phyloP scores from a whole-genome alignment of 2,888 invertebrate genomes.

The Mimachlamys varia region DNA sequence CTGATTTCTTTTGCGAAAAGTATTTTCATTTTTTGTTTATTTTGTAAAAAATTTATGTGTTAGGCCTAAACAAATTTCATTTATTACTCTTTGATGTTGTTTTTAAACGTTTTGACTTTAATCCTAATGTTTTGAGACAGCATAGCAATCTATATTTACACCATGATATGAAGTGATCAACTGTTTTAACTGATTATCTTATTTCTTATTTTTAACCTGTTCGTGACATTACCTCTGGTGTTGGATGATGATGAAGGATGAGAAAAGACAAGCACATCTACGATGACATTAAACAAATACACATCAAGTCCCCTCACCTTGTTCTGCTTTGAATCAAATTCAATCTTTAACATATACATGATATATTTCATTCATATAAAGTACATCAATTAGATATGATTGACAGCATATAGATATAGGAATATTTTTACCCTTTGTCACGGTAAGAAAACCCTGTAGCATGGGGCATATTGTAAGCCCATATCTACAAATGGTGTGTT shows the following conservation, averaged over 20 bases:
- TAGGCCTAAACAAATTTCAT: not conserved
- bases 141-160: not conserved
- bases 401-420: not conserved
- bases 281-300: not conserved
- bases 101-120: not conserved
- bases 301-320: not conserved
- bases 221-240: not conserved
- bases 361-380: not conserved
- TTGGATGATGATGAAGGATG: not conserved
- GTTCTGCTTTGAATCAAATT: slow-evolving; percentile 28
- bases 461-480: not conserved
- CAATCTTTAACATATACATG: not conserved
- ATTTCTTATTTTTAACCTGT: not conserved
- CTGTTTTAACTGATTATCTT: not conserved
- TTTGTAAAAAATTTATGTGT: not conserved
- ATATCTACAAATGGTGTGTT: not conserved
- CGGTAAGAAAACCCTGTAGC: not conserved
- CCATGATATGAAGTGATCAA: not conserved
- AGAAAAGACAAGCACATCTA: not conserved
- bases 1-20: not conserved
- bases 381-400: not conserved
- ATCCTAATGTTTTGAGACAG: not conserved
- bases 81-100: not conserved
- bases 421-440: not conserved
- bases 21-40: not conserved